These are phyloP conservation scores for Engraulis encrasicolus DNA, from an alignment of 2,113 vertebrate genomes.

Conservation along the genomic window DNA sequence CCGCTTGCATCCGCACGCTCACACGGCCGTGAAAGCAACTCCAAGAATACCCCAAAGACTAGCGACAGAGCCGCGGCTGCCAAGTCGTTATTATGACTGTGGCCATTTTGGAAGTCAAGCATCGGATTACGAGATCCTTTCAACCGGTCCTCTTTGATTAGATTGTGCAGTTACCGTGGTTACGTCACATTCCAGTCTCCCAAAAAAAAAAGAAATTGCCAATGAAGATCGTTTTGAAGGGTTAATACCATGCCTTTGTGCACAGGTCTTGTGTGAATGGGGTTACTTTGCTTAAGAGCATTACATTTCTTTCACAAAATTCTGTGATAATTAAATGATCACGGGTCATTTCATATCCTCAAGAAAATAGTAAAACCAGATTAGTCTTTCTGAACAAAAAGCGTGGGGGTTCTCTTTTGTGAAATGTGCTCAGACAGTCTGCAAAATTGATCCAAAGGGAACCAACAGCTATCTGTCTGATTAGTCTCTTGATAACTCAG, in stretches of 20 bases:
- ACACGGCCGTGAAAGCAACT: background rate
- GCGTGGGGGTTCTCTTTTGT: background rate
- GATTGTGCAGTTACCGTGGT: constrained; percentile 13
- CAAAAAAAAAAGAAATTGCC: background rate
- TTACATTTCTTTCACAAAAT: background rate
- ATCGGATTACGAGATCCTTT: background rate
- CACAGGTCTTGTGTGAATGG: background rate
- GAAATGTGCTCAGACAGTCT: background rate
- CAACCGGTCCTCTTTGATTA: constrained; percentile 1
- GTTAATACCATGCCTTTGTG: background rate
- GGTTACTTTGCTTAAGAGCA: background rate
- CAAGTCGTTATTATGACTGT: background rate
- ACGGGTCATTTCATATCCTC: background rate
- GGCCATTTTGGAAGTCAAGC: background rate
- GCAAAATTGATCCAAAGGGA: background rate
- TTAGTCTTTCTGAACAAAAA: background rate
- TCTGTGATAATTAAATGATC: background rate
- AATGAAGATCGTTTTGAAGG: background rate
- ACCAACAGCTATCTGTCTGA: background rate
- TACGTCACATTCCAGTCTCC: background rate
- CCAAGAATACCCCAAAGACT: background rate
- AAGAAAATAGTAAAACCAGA: background rate
- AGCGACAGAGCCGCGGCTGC: background rate
- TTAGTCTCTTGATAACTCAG: background rate
- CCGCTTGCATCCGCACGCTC: background rate